Base-by-base conservation (phyloP, 2,797 vertebrate species). In the Cyclura pinguis region DNA sequence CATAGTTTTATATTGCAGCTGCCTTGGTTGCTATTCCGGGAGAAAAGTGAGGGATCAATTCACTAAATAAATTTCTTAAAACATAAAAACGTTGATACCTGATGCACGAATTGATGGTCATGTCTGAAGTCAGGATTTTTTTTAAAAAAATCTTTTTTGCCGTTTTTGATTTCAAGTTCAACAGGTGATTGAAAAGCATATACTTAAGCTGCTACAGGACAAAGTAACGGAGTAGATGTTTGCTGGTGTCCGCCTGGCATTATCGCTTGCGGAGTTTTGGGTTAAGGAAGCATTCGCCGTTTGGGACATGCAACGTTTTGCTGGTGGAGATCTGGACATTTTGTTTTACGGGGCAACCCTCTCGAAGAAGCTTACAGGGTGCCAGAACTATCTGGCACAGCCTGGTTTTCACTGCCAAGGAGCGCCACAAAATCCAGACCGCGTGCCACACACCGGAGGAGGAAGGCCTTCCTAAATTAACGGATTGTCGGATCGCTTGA, bases 131-230 rank as follows among this genome's bases (percentile, higher is more conserved):
- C 35, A 8, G 16, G 50, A 78, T 27, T n/a, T 42, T 42, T 42
- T 42, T 47, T 47, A 47, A 47, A 47, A 47, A 3, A 47, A 47
- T 47, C 4, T 13, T n/a, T 9, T 29, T 7, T 87, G 4, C 16
- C 1, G 50, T 35, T 24, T 55, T 86, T 64, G 47, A 5, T 67
- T 69, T 87, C 76, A 67, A 99, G 99, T 99, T 93, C 99, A 99
- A 95, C 98, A 98, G 97, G 98, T 98, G 12, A 98, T 99, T 0
- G 98, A 99, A 96, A 98, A 97, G 90, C 98, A 99, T 91, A 99
- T 99, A 96, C 96, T 99, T 92, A 98, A 97, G 95, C 97, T 99
- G 47, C 98, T 99, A 95, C 98, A 93, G 93, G 96, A 84, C n/a
- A 96, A 94, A 88, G 90, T 84, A 72, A 90, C 57, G 0, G 90